phyloP scores from a whole-genome alignment of 2,888 invertebrate species.

The Eustalomyia histrio region DNA sequence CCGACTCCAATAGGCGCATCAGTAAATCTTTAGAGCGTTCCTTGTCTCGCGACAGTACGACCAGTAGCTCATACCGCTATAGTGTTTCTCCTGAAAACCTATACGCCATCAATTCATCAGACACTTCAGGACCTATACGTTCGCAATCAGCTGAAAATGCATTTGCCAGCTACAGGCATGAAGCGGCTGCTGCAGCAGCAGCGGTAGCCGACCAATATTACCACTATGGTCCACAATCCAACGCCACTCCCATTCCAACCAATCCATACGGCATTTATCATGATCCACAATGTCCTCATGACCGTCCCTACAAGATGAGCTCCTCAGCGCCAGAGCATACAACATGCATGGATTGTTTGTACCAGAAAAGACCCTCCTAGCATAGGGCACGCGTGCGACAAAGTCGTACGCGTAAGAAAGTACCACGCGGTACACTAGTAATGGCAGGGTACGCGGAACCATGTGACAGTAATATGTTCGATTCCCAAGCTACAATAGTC shows the following conservation, averaged over 20 bases:
- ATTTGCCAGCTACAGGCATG: conserved; percentile 79
- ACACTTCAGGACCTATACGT: conserved; percentile 74
- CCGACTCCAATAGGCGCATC: conserved; percentile 68
- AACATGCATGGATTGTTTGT: conserved; percentile 87
- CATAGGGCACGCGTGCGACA: conserved; percentile 83
- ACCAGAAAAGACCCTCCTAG: conserved; percentile 84
- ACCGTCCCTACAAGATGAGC: conserved; percentile 74
- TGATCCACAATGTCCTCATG: conserved; percentile 69
- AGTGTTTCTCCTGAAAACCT: conserved; percentile 78
- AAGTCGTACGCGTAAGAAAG: conserved; percentile 83
- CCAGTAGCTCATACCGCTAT: conserved; percentile 74
- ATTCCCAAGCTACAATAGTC: conserved; percentile 57
- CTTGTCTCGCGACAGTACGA: conserved; percentile 77
- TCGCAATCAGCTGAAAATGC: conserved; percentile 79
- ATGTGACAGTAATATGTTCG: conserved; percentile 54
- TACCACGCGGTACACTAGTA: conserved; percentile 77
- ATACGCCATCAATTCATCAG: conserved; percentile 73
- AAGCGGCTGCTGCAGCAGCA: conserved; percentile 67
- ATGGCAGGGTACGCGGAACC: conserved; percentile 63
- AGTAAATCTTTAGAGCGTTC: conserved; percentile 79
- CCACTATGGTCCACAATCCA: conserved; percentile 65
- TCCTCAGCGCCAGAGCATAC: conserved; percentile 83
- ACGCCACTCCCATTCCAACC: conserved; percentile 31
- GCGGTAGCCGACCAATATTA: conserved; percentile 58
- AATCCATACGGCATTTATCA: conserved; percentile 60